Conservation (phyloP, 2,797 vertebrate species). For the Molossus alvarezi region DNA sequence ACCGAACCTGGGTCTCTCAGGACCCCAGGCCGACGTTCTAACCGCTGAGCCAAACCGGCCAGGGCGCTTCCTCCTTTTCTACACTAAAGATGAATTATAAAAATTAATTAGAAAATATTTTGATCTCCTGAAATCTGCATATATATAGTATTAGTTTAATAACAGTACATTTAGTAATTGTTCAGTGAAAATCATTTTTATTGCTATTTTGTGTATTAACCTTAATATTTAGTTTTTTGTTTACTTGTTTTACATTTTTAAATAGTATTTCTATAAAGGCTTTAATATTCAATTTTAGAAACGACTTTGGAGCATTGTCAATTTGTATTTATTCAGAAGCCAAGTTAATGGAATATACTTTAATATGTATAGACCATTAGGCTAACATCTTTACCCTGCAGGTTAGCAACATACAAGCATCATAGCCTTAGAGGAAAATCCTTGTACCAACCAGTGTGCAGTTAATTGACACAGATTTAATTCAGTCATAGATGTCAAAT, state of each 20-base stretch:
- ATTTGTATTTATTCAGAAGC: not conserved
- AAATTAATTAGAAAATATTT: slow-evolving; percentile 57
- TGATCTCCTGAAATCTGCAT: not conserved
- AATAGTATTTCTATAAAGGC: not conserved
- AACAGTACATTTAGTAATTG: not conserved
- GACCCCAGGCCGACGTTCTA: too few relatives aligned
- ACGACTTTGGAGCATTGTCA: not conserved
- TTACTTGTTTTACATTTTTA: slow-evolving; percentile 34
- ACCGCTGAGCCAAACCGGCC: too few relatives aligned
- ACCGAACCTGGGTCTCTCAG: too few relatives aligned
- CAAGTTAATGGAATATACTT: not conserved
- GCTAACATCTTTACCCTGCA: not conserved
- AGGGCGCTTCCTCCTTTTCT: not conserved
- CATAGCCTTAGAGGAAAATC: not conserved
- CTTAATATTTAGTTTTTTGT: not conserved
- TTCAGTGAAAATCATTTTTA: not conserved
- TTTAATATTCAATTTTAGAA: not conserved
- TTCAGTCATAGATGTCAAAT: not conserved
- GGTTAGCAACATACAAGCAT: not conserved
- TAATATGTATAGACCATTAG: not conserved
- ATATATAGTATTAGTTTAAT: not conserved
- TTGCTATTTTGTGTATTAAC: not conserved
- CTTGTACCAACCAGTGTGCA: not conserved
- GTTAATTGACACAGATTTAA: not conserved
- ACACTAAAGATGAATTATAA: not conserved